Evolutionary conservation across 37 sponge, comb jelly and placozoan species (phyloP), one percentile per base, ranked within the genome.

Genomic region (Cliona cf. orientalis): DNA sequence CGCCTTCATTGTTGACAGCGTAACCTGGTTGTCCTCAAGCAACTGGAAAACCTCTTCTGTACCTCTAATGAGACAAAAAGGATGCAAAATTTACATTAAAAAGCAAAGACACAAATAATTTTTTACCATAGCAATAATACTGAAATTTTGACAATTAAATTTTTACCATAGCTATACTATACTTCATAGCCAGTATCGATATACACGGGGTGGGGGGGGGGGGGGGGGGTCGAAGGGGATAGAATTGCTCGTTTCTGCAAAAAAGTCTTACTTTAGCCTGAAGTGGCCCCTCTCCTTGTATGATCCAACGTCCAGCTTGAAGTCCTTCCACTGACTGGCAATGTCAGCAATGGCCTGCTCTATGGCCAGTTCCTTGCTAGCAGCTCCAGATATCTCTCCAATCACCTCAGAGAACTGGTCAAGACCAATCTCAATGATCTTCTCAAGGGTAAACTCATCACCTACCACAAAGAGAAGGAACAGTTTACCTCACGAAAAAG

Each of bases 11-110:
- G 93, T 97, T 36, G 99, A 90, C 58, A 99, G 83, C 29, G 95
- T 92, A 33, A 99, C 97, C 87, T 99, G 99, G 75, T 99, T 97
- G 83, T 99, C 99, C 12, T 99, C 99, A 32, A 99, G 87, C 57
- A 82, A 63, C 83, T 96, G 99, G 80, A 99, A 99, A 46, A 99
- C 22, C 72, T 99, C 99, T 40, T 99, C 99, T 22, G 95, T 82
- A 4, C 92, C 81, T 63, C 96, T 92, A 66, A n/a, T n/a, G n/a
- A n/a, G n/a, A n/a, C n/a, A n/a, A n/a, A n/a, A n/a, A n/a, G n/a
- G n/a, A n/a, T n/a, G n/a, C n/a, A n/a, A n/a, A n/a, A n/a, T n/a
- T n/a, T n/a, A n/a, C n/a, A n/a, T n/a, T n/a, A n/a, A n/a, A n/a
- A n/a, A n/a, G n/a, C n/a, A n/a, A n/a, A n/a, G n/a, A n/a, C n/a